A percentile compares a stretch with the other conserved stretches of the same genome.
phyloP scores from a whole-genome alignment of 2,888 invertebrate genomes.

The Cactoblastis cactorum region DNA sequence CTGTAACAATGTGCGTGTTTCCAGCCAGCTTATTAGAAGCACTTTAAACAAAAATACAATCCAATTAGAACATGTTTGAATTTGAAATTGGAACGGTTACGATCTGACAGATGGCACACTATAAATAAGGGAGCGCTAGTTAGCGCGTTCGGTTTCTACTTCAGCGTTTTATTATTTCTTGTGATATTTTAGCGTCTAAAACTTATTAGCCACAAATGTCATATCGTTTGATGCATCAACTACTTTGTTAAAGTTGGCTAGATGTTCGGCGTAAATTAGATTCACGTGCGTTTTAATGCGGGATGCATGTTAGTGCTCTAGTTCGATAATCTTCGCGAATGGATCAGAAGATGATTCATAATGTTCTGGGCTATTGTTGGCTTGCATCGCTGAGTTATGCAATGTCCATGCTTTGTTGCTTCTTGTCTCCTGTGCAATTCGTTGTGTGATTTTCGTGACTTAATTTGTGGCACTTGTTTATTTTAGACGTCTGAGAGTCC shows the following conservation, averaged over 20 bases:
- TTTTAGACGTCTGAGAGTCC: slow-evolving; percentile 19
- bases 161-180: slow-evolving; percentile 46
- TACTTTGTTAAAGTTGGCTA: slow-evolving; percentile 68
- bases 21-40: slow-evolving; percentile 67
- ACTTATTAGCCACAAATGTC: slow-evolving; percentile 69
- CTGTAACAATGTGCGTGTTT: slow-evolving; percentile 69
- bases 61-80: slow-evolving; percentile 74
- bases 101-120: slow-evolving; percentile 73
- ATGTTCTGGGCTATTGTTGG: slow-evolving; percentile 73
- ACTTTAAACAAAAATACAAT: slow-evolving; percentile 75
- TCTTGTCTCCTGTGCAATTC: slow-evolving; percentile 24
- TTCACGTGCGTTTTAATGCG: slow-evolving; percentile 78
- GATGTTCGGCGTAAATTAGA: slow-evolving; percentile 72
- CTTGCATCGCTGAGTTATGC: slow-evolving; percentile 65
- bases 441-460: slow-evolving; percentile 21
- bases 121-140: slow-evolving; percentile 68
- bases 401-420: slow-evolving; percentile 54
- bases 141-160: slow-evolving; percentile 48
- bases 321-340: slow-evolving; percentile 75
- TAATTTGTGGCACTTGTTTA: slow-evolving; percentile 10
- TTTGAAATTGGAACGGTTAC: slow-evolving; percentile 71
- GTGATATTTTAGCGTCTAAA: slow-evolving; percentile 62
- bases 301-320: slow-evolving; percentile 70
- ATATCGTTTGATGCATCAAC: slow-evolving; percentile 70
- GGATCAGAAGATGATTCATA: slow-evolving; percentile 76